phyloP scores from a whole-genome alignment of 2,888 invertebrate genomes.

The Xanthorhoe designata region DNA sequence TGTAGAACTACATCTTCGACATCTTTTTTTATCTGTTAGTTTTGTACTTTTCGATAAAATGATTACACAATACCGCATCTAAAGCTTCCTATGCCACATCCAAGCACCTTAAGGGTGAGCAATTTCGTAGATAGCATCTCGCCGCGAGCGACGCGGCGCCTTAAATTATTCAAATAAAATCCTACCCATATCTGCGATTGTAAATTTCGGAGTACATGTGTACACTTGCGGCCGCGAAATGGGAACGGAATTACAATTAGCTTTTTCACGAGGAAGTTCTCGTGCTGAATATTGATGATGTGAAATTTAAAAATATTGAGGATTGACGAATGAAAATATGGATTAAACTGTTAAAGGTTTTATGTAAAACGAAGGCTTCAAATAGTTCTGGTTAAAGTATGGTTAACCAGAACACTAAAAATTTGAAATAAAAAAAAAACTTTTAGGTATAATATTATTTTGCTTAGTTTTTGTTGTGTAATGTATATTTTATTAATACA shows the following conservation, averaged over 20 bases:
- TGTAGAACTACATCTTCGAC: not conserved
- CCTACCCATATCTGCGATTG: conserved; percentile 74
- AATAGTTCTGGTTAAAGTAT: no score
- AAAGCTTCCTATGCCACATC: conserved; percentile 33
- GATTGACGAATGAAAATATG: no score
- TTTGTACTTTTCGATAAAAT: not conserved
- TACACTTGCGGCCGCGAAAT: conserved; percentile 48
- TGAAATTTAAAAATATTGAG: not conserved
- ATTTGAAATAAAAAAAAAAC: no score
- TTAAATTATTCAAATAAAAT: conserved; percentile 83
- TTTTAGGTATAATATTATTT: no score
- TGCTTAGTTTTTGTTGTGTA: no score
- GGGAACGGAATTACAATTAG: conserved; percentile 29
- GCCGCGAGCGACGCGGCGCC: conserved; percentile 59
- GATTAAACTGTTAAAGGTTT: no score
- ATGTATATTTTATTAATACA: no score
- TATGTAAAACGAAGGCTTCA: no score
- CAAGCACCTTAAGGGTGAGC: conserved; percentile 61
- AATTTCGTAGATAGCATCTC: conserved; percentile 75
- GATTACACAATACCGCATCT: conserved; percentile 40
- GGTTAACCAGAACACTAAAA: no score
- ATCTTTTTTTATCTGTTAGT: not conserved
- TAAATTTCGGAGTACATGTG: conserved; percentile 69
- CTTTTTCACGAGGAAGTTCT: not conserved
- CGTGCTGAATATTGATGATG: conserved; percentile 1